Evolutionary conservation across 2,113 vertebrate species (phyloP), one percentile per base, ranked within the genome.

Genomic region (Nansenia antarctica): DNA sequence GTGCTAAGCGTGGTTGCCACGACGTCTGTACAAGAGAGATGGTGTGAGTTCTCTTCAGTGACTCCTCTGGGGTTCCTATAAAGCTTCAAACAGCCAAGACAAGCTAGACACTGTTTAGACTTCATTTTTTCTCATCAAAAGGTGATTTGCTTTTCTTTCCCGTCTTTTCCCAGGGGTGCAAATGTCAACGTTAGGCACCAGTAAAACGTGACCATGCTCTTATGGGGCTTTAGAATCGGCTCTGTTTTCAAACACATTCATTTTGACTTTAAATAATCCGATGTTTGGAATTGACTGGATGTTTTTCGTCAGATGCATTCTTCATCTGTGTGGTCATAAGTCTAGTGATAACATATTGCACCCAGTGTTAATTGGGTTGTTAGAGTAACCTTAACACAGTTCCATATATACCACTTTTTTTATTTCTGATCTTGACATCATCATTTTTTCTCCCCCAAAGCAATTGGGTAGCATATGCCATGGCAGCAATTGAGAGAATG

Each of bases 61-160:
- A 18, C 12, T 3, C n/a, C 39, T 45, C 39, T 45, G 14, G 42
- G 42, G 42, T 5, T 18, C 3, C 14, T 53, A 9, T 8, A 53
- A 53, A 53, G 49, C 49, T 20, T 53, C 20, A 22, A 53, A 53
- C 20, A 53, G 24, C 57, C n/a, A 27, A 58, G 30, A 30, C 59
- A 49, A 45, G 18, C 55, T 22, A 15, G 24, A 59, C 70, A 52
- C 57, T 35, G 26, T 67, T 66, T 67, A 31, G 0, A 34, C 37
- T 57, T 72, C 45, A 65, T 77, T 70, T 62, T 73, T 60, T 24
- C 69, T 63, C 70, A 73, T 76, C 65, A 69, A 76, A 62, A 69
- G 20, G 47, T 52, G 65, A 76, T 67, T 58, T 68, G 29, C 58
- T 26, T 65, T 76, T 63, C 27, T 27, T 69, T 70, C 63, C 35